Evolutionary conservation across 2,113 vertebrate species (phyloP).

Genomic region (Hylia prasina): DNA sequence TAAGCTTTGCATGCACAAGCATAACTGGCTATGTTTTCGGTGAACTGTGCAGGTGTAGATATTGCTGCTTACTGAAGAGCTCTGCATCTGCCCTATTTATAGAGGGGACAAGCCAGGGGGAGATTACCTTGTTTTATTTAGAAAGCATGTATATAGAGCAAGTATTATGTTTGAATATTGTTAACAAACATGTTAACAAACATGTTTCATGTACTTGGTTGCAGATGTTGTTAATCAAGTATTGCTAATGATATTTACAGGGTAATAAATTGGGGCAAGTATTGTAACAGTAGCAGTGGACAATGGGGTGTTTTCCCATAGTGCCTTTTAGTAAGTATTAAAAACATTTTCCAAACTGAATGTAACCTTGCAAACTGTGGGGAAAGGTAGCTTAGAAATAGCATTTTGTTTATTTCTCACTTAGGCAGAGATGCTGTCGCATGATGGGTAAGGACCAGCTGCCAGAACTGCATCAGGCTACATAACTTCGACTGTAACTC

Average conservation of each 20-base stretch:
- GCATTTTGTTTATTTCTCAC: not conserved
- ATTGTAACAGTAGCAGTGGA: not conserved
- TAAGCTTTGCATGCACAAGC: not conserved
- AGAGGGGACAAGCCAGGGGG: not conserved
- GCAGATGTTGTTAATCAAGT: not conserved
- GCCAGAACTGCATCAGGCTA: not conserved
- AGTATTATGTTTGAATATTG: not conserved
- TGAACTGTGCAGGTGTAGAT: not conserved
- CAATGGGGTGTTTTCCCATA: not conserved
- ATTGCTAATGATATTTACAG: not conserved
- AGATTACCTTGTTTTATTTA: not conserved
- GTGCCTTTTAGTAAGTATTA: not conserved
- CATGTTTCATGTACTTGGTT: not conserved
- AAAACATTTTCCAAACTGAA: not conserved
- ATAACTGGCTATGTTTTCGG: not conserved
- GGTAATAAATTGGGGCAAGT: not conserved
- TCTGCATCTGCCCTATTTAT: not conserved
- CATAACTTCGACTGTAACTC: fast-evolving
- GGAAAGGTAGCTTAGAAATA: not conserved
- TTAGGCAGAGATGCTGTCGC: not conserved
- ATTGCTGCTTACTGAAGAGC: not conserved
- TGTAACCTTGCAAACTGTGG: not conserved
- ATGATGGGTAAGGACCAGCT: not conserved
- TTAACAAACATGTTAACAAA: not conserved
- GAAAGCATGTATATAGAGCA: not conserved